These are phyloP conservation scores for Lutraria lutraria DNA, from an alignment of 2,888 invertebrate species.

Conservation along the genomic window DNA sequence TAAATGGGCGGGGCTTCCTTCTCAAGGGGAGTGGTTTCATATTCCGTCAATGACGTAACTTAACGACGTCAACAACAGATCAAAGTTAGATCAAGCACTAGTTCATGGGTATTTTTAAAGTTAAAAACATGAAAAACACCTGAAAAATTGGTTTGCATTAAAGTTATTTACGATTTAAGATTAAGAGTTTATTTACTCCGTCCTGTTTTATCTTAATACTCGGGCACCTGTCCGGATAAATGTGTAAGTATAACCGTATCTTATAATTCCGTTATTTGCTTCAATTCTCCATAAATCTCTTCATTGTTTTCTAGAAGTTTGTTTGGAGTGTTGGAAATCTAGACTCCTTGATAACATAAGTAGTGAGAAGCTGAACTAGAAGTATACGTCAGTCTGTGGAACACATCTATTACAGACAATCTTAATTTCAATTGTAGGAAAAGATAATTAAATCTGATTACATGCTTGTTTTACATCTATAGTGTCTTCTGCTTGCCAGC, in stretches of 20 bases:
- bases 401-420: conserved; percentile 52
- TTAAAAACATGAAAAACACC: too few relatives aligned
- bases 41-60: too few relatives aligned
- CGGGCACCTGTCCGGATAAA: conserved; percentile 14
- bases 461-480: conserved; percentile 46
- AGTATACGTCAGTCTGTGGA: conserved; percentile 26
- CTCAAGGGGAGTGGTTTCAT: too few relatives aligned
- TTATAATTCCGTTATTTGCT: conserved; percentile 3
- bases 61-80: too few relatives aligned
- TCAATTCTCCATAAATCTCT: not conserved
- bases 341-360: conserved; percentile 2
- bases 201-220: not conserved
- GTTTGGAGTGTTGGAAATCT: not conserved
- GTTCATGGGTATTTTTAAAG: too few relatives aligned
- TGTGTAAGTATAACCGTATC: not conserved
- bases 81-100: too few relatives aligned
- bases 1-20: too few relatives aligned
- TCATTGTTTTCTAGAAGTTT: not conserved
- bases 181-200: not conserved
- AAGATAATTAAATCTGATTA: conserved; percentile 49
- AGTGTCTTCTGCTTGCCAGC: conserved; percentile 10
- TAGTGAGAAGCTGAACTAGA: not conserved
- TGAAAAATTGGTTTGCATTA: too few relatives aligned
- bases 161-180: not conserved
- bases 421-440: conserved; percentile 54